Evolutionary conservation across 2,797 vertebrate species (phyloP).

Genomic region (Menidia menidia): DNA sequence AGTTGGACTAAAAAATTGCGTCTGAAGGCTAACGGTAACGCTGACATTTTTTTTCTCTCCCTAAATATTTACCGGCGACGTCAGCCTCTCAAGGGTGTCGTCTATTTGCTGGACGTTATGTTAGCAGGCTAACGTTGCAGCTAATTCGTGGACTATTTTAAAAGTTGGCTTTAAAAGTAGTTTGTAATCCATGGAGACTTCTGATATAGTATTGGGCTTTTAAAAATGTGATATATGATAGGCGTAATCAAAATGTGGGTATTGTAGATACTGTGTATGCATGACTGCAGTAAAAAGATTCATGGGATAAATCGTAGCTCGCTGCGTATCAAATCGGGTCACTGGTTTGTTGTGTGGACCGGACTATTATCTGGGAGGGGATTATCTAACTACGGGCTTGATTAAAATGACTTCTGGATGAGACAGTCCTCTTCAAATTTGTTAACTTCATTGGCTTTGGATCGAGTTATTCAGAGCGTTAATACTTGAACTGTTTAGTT

Average conservation of each 20-base stretch:
- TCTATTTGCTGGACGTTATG: conserved; percentile 70
- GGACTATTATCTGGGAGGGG: conserved; percentile 50
- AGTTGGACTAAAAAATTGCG: conserved; percentile 27
- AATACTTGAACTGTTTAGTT: not conserved
- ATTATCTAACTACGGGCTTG: conserved; percentile 25
- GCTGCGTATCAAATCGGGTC: conserved; percentile 17
- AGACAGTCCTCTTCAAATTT: not conserved
- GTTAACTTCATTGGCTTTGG: not conserved
- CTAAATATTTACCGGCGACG: conserved; percentile 71
- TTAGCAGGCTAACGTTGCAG: conserved; percentile 54
- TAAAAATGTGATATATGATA: too few species aligned
- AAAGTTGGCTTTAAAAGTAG: not conserved
- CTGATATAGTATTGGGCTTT: rapidly evolving
- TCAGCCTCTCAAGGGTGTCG: conserved; percentile 67
- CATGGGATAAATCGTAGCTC: conserved; percentile 15
- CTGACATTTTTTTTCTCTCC: conserved; percentile 40
- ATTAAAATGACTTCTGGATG: not conserved
- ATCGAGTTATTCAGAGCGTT: not conserved
- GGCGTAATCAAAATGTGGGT: not conserved
- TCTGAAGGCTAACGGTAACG: conserved; percentile 64
- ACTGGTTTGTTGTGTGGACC: conserved; percentile 26
- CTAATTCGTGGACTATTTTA: conserved; percentile 2
- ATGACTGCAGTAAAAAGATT: not conserved
- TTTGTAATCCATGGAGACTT: rapidly evolving
- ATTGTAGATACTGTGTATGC: not conserved